These are phyloP conservation scores for Petrolisthes cinctipes DNA, from an alignment of 2,888 invertebrate genomes.

Conservation along the genomic window DNA sequence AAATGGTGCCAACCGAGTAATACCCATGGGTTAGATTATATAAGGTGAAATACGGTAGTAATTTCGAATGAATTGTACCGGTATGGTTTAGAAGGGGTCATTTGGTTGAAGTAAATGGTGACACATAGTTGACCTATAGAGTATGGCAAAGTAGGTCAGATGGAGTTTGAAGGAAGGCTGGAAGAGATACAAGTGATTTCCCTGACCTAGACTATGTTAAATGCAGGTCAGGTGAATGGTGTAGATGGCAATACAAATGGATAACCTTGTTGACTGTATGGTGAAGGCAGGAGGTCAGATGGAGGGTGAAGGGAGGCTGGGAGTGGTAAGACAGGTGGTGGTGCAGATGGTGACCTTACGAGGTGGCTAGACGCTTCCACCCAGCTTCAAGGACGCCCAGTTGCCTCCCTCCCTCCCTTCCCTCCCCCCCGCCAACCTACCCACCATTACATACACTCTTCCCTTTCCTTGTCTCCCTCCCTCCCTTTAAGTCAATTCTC, in stretches of 20 bases:
- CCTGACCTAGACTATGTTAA: too few species aligned
- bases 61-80: neutral
- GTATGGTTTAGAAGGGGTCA: neutral
- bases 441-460: neutral
- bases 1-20: too few species aligned
- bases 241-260: neutral
- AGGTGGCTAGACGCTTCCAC: neutral
- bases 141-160: too few species aligned
- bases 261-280: too few species aligned
- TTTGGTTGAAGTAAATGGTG: neutral
- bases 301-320: neutral
- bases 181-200: too few species aligned
- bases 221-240: neutral
- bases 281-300: neutral
- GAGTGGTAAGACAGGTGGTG: neutral
- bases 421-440: neutral
- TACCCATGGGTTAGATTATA: too few species aligned
- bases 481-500: neutral
- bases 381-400: neutral
- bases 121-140: too few species aligned
- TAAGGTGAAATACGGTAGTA: too few species aligned
- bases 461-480: neutral
- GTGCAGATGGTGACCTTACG: constrained; percentile 1
- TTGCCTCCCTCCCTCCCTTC: neutral
- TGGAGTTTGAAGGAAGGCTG: too few species aligned